Evolutionary conservation across 2,797 vertebrate genomes (phyloP).

Genomic region (Sebastes ruberrimus): DNA sequence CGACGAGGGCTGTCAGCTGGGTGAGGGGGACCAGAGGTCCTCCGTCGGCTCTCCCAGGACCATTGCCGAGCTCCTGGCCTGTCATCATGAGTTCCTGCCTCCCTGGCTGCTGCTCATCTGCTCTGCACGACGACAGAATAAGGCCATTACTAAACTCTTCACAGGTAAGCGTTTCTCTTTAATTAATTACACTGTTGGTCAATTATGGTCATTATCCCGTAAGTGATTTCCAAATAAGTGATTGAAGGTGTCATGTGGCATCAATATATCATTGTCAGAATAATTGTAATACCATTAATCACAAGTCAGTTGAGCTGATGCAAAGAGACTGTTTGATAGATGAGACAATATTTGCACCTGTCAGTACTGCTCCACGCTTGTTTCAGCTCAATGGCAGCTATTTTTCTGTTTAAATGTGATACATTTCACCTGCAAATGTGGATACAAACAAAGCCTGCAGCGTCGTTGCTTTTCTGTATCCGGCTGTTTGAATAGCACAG

Average conservation of each 20-base stretch:
- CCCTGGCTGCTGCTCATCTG: slow-evolving; percentile 97
- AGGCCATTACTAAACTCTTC: slow-evolving; percentile 96
- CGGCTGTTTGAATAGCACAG: neutral
- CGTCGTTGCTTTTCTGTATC: neutral
- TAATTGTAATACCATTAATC: neutral
- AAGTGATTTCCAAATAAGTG: neutral
- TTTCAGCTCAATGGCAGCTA: neutral
- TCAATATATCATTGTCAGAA: neutral
- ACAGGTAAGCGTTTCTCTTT: slow-evolving; percentile 79
- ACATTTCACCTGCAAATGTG: slow-evolving; percentile 14
- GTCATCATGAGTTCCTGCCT: slow-evolving; percentile 95
- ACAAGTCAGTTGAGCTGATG: neutral
- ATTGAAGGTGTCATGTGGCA: neutral
- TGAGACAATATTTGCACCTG: slow-evolving; percentile 16
- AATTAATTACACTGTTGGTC: neutral
- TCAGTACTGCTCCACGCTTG: neutral
- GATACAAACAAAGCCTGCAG: slow-evolving; percentile 18
- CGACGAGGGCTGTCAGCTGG: slow-evolving; percentile 90
- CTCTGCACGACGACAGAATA: slow-evolving; percentile 95
- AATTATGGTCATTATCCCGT: neutral
- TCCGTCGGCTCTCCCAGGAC: slow-evolving; percentile 85
- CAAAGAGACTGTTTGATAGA: slow-evolving; percentile 24
- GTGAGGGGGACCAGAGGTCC: slow-evolving; percentile 87
- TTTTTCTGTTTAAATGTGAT: slow-evolving; percentile 21
- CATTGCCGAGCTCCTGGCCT: slow-evolving; percentile 93